Base-by-base conservation (phyloP, 2,888 invertebrate genomes). In the Smittia sp. region DNA sequence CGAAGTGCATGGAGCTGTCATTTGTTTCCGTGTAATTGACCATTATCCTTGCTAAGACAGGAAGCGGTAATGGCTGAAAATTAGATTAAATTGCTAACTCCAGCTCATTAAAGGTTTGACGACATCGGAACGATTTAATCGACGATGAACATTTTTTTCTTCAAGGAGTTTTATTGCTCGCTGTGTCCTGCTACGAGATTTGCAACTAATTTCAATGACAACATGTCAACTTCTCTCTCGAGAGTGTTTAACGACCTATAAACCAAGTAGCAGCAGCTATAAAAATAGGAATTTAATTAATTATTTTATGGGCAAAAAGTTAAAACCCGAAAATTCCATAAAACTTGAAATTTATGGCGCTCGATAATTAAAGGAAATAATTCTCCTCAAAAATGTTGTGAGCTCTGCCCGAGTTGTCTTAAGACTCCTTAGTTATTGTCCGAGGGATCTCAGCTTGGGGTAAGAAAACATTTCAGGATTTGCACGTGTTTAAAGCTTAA, bases 21-120 rank as follows among this genome's bases (percentile, higher is more conserved):
- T 58, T 58, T 58, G 24, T 20, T 24, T 58, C 13, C 58, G 9
- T 63, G n/a, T 63, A 63, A 25, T 63, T 63, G 27, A 27, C 63
- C 63, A 63, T 63, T 63, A 63, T 63, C 63, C 63, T 63, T 24
- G 22, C 7, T 22, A 13, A 9, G 25, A 27, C 63, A 63, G 63
- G 63, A 63, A 63, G 63, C 27, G n/a, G 63, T 27, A 63, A 63
- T 63, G 63, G 27, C 63, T 63, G 6, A 25, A 63, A 63, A 63
- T 63, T 63, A 27, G 63, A 63, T 63, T 63, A 63, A 63, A 63
- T 63, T 63, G 63, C 25, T 63, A 63, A n/a, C 27, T 25, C n/a
- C 18, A 58, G 58, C 58, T 22, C 58, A 58, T 58, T 22, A 58
- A 18, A 22, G 58, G 58, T 22, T n/a, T 22, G 58, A 11, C 6